A percentile compares a stretch with the other conserved stretches of the same genome.
Conservation (phyloP, 2,888 invertebrate species). For the Chouioia cunea region DNA sequence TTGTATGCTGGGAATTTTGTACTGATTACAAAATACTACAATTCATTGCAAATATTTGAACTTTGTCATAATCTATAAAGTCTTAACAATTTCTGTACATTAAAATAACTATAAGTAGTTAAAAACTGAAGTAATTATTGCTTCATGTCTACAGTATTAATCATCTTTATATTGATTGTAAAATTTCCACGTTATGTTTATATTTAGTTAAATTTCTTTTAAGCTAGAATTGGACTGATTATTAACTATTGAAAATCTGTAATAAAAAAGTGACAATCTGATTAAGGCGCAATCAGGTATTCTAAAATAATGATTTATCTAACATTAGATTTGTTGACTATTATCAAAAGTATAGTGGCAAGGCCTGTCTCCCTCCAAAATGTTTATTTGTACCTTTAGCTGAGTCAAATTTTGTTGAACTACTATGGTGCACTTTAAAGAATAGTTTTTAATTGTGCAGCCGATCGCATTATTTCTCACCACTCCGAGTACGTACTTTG, state of each 20-base stretch:
- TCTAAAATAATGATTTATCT: too few species aligned
- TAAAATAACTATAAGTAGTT: slow-evolving; percentile 1
- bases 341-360: slow-evolving; percentile 1
- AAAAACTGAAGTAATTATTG: slow-evolving; percentile 10
- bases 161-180: too few species aligned
- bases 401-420: slow-evolving; percentile 4
- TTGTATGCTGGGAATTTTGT: slow-evolving; percentile 15
- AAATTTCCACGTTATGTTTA: too few species aligned
- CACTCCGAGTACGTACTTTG: slow-evolving; percentile 21
- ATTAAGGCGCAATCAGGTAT: too few species aligned
- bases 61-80: slow-evolving; percentile 13
- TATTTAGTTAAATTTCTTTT: too few species aligned
- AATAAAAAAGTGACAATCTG: too few species aligned
- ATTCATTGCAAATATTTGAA: slow-evolving; percentile 27
- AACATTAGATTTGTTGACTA: slow-evolving; percentile 3
- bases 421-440: neutral
- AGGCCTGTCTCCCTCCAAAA: slow-evolving; percentile 40
- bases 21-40: slow-evolving; percentile 7
- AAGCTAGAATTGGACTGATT: too few species aligned
- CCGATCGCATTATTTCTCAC: slow-evolving; percentile 1
- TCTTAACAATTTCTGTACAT: slow-evolving; percentile 22
- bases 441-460: neutral
- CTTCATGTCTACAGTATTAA: neutral
- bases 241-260: too few species aligned
- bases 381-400: slow-evolving; percentile 35